Conservation (phyloP, 2,797 vertebrate species). For the Antrozous pallidus region DNA sequence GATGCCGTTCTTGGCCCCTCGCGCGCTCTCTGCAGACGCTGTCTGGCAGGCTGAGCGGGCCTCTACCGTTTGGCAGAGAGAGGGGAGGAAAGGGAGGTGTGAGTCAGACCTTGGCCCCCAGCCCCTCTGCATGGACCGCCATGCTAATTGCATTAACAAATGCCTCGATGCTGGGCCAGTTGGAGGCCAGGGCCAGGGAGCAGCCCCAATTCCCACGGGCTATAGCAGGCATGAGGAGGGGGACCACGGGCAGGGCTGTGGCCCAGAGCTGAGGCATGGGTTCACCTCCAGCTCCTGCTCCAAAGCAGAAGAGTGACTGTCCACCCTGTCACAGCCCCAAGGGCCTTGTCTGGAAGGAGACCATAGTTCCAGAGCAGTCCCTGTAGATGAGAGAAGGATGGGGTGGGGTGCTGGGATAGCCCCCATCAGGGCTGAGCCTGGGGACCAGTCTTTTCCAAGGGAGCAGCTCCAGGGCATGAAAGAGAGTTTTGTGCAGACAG, state of each 20-base stretch:
- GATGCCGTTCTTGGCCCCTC: conserved; percentile 82
- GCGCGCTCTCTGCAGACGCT: conserved; percentile 76
- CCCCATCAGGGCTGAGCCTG: background rate
- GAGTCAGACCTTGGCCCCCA: conserved; percentile 84
- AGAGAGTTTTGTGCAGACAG: background rate
- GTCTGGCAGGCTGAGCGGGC: conserved; percentile 81
- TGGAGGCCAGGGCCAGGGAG: conserved; percentile 41
- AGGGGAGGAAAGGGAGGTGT: conserved; percentile 76
- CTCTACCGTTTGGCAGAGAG: conserved; percentile 84
- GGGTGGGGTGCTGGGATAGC: background rate
- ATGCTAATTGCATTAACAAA: conserved; percentile 79
- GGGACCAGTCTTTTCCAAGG: background rate
- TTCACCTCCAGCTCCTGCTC: background rate
- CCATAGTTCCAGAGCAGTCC: background rate
- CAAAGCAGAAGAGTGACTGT: background rate
- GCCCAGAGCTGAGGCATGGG: background rate
- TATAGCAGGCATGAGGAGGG: background rate
- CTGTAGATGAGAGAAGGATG: background rate
- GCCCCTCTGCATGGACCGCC: conserved; percentile 64
- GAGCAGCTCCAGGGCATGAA: background rate
- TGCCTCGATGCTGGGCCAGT: conserved; percentile 49
- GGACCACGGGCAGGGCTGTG: background rate
- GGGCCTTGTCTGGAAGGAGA: background rate
- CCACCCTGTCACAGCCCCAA: background rate
- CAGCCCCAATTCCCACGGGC: conserved; percentile 21